These are phyloP conservation scores for Metallyticus violacea DNA, from an alignment of 2,888 invertebrate species.

Conservation along the genomic window DNA sequence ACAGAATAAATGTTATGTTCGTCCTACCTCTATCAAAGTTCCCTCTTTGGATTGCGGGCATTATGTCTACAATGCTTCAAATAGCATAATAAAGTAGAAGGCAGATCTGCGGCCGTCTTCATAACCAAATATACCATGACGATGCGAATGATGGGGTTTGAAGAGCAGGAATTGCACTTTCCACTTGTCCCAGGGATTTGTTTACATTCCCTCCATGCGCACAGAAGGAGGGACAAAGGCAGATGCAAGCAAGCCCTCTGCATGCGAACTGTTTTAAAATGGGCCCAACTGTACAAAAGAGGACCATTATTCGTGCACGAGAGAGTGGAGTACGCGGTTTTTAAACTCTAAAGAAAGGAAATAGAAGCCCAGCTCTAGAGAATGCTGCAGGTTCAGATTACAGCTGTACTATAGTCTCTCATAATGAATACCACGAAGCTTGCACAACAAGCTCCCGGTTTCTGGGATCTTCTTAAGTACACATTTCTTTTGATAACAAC, in stretches of 20 bases:
- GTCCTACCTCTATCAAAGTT: too few species aligned
- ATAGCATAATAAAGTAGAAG: too few species aligned
- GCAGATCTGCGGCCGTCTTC: background rate
- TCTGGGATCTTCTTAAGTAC: background rate
- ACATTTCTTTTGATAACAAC: background rate
- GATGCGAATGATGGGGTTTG: background rate
- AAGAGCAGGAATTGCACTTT: background rate
- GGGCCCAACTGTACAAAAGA: background rate
- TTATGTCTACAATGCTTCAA: too few species aligned
- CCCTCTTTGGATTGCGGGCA: too few species aligned
- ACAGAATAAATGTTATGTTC: too few species aligned
- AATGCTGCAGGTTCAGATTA: background rate
- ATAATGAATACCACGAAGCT: background rate
- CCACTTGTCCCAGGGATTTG: background rate
- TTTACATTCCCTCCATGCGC: background rate
- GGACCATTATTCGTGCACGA: background rate
- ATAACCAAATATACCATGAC: background rate
- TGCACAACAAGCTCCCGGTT: background rate
- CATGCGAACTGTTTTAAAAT: background rate
- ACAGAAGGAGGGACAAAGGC: background rate
- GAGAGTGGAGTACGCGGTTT: background rate
- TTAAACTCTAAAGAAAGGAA: background rate
- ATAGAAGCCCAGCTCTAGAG: background rate
- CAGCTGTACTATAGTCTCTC: background rate
- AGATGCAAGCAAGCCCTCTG: background rate